Percentiles rank a stretch among this genome's conserved stretches.
phyloP scores from a whole-genome alignment of 1,140 invertebrate genomes.

The Trichonephila clavata region DNA sequence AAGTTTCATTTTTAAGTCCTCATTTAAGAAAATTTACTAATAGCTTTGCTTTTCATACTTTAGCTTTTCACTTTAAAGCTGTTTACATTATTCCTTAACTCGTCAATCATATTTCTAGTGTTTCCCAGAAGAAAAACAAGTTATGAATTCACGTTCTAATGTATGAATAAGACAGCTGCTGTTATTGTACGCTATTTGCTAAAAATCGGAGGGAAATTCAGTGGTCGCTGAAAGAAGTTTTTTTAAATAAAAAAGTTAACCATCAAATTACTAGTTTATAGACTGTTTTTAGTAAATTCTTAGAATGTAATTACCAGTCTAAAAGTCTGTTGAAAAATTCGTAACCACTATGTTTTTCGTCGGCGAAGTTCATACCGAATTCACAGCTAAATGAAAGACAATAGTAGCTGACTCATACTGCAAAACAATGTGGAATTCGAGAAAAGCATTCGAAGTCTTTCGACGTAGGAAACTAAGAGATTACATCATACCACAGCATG shows the following conservation, averaged over 20 bases:
- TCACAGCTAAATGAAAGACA: background rate
- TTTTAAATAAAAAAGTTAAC: background rate
- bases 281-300: too few species aligned
- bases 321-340: background rate
- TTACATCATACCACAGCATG: background rate
- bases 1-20: background rate
- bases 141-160: background rate
- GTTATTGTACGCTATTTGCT: background rate
- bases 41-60: background rate
- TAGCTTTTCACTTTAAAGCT: background rate
- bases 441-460: background rate
- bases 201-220: background rate
- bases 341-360: background rate
- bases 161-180: background rate
- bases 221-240: background rate
- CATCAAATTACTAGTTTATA: too few species aligned
- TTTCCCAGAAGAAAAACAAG: background rate
- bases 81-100: background rate
- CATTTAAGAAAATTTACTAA: background rate
- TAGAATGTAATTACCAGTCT: too few species aligned
- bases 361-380: background rate
- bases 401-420: background rate
- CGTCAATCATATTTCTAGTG: background rate
- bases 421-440: background rate
- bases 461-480: background rate